Evolutionary conservation across 2,113 vertebrate species (phyloP), one percentile per base, ranked within the genome.

Genomic region (Oncorhynchus clarkii): DNA sequence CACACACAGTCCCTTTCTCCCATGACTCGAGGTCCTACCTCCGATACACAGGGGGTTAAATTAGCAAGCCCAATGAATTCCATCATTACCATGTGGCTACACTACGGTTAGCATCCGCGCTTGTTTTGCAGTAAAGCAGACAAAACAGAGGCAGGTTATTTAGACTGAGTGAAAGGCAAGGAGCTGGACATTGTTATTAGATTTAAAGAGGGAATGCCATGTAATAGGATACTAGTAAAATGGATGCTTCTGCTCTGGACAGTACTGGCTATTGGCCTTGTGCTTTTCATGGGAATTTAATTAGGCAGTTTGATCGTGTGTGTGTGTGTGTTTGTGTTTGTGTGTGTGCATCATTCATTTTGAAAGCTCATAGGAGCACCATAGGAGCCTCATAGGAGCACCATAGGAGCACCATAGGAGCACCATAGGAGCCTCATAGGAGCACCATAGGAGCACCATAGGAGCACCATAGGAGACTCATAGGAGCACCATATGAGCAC

Each of bases 141-240:
- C 16, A 57, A 20, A 20, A 57, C 14, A 64, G 0, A 64, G 7
- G 22, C 22, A 3, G 12, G 26, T 66, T 66, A 24, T 14, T 29
- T 3, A 27, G 64, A 26, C 64, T 24, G 18, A 16, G 74, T 26
- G 65, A 70, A 64, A 18, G 62, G 67, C 70, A 26, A 7, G 48
- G 27, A 18, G 73, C 75, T 78, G 74, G 54, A 49, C 59, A 84
- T 88, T 88, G 89, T 88, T 87, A 84, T 74, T 49, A 78, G 85
- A 91, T 88, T 78, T 88, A 88, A 88, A 82, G 48, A 65, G 64
- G 59, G 88, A 84, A 82, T 82, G 72, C 66, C 82, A 75, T 75
- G 84, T 84, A 88, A 88, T 74, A 78, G 29, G 66, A 87, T 80
- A 84, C 82, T 60, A 82, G 85, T 80, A 48, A 82, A 87, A 89